phyloP scores from a whole-genome alignment of 2,888 invertebrate species.

The Timandra comae region DNA sequence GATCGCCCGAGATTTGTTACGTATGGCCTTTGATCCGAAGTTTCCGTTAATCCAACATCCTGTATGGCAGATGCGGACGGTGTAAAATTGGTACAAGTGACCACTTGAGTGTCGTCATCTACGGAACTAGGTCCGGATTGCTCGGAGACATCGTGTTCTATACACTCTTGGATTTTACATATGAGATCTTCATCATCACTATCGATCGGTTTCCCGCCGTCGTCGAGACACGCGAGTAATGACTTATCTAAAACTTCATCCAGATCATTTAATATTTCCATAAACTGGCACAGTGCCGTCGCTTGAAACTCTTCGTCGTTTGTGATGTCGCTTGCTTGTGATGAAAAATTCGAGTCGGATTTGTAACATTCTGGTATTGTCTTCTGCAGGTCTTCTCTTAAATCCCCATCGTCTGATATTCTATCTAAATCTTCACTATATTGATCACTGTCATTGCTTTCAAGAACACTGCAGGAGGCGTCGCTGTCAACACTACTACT shows the following conservation, averaged over 20 bases:
- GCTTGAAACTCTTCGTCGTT: slow-evolving; percentile 70
- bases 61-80: slow-evolving; percentile 30
- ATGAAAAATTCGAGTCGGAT: slow-evolving; percentile 64
- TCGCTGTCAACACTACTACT: slow-evolving; percentile 58
- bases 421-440: slow-evolving; percentile 48
- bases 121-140: slow-evolving; percentile 48
- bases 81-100: slow-evolving; percentile 36
- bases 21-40: slow-evolving; percentile 31
- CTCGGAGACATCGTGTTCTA: slow-evolving; percentile 39
- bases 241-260: slow-evolving; percentile 78
- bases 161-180: slow-evolving; percentile 61
- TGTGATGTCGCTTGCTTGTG: slow-evolving; percentile 60
- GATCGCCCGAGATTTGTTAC: slow-evolving; percentile 46
- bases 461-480: slow-evolving; percentile 48
- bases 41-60: slow-evolving; percentile 33
- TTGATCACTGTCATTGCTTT: slow-evolving; percentile 47
- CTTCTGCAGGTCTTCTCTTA: slow-evolving; percentile 64
- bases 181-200: slow-evolving; percentile 69
- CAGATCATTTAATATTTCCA: slow-evolving; percentile 76
- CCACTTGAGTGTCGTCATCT: slow-evolving; percentile 61
- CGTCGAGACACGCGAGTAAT: slow-evolving; percentile 61
- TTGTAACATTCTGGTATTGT: slow-evolving; percentile 67
- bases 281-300: slow-evolving; percentile 66
- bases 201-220: slow-evolving; percentile 48
- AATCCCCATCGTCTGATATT: slow-evolving; percentile 57